These are phyloP conservation scores for Gonocerus acuteangulatus DNA, from an alignment of 2,888 invertebrate genomes.

Conservation along the genomic window DNA sequence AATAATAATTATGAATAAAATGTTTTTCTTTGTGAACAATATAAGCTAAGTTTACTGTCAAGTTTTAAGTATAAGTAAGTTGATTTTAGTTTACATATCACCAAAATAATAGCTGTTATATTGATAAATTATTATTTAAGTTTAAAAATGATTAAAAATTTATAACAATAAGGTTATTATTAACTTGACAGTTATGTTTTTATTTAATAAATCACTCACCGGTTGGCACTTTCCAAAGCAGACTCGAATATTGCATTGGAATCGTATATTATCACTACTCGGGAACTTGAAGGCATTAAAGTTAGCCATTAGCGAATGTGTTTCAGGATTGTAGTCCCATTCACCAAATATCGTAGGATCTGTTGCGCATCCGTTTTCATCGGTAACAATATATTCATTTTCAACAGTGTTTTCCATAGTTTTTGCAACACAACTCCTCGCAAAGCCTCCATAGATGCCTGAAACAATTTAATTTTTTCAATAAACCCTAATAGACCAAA, in stretches of 20 bases:
- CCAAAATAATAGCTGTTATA: too few relatives aligned
- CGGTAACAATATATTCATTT: conserved; percentile 86
- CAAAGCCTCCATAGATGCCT: conserved; percentile 90
- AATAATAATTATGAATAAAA: too few relatives aligned
- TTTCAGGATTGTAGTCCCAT: conserved; percentile 82
- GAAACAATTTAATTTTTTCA: too few relatives aligned
- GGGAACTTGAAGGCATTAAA: conserved; percentile 95
- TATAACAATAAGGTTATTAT: too few relatives aligned
- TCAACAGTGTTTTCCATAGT: conserved; percentile 82
- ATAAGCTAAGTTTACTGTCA: too few relatives aligned
- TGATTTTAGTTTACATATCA: too few relatives aligned
- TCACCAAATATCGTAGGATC: conserved; percentile 88
- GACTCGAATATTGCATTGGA: conserved; percentile 91
- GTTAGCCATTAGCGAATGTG: conserved; percentile 74
- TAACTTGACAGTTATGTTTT: too few relatives aligned
- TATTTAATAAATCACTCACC: conserved; percentile 51
- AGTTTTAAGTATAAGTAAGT: too few relatives aligned
- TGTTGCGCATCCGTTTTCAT: conserved; percentile 88
- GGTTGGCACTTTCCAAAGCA: conserved; percentile 94
- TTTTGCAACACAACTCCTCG: conserved; percentile 85
- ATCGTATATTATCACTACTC: conserved; percentile 84
- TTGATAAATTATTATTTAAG: too few relatives aligned
- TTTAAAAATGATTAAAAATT: too few relatives aligned
- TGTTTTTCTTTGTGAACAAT: too few relatives aligned
- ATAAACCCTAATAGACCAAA: too few relatives aligned